Base-by-base conservation (phyloP, 2,888 invertebrate species). In the Eupithecia abbreviata region DNA sequence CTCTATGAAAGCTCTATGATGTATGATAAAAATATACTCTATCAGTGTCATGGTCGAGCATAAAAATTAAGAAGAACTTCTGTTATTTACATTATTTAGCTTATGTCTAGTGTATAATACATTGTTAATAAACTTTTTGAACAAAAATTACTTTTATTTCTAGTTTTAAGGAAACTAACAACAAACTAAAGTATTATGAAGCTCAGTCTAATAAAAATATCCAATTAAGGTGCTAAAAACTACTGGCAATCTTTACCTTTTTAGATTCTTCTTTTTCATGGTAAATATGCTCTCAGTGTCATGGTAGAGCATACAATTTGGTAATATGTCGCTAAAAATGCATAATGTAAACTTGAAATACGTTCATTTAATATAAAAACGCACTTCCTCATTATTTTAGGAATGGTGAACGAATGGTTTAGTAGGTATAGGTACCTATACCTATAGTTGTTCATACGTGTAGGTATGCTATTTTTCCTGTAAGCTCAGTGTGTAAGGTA, bases 381-480 rank as follows among this genome's bases (percentile, higher is more conserved):
- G n/a, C 6, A 55, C n/a, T 58, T 58, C n/a, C 55, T 58, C n/a
- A 58, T 58, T 5, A 18, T 18, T 18, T 58, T n/a, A 58, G n/a
- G n/a, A 51, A 51, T 15, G 9, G 7, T 18, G 18, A 71, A 43
- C 55, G 51, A 58, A 71, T 55, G 42, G 30, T 62, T 3, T 30
- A 12, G 68, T 58, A 58, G 41, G 47, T 68, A 15, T 30, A 30
- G 30, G 30, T 30, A 30, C 30, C 30, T 30, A 30, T 30, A 30
- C 30, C 30, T 30, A 30, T 30, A 30, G 30, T 30, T 30, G 30
- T 30, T 30, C 30, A 30, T 30, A 66, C 70, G 13, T 65, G 45
- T 62, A 72, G 41, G 18, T 42, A 9, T 73, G 67, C 43, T 65
- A 65, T 45, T 79, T 79, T 79, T 79, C 77, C 77, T 78, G 77